Conservation (phyloP, 1,140 invertebrate genomes). For the Augochlora pura region DNA sequence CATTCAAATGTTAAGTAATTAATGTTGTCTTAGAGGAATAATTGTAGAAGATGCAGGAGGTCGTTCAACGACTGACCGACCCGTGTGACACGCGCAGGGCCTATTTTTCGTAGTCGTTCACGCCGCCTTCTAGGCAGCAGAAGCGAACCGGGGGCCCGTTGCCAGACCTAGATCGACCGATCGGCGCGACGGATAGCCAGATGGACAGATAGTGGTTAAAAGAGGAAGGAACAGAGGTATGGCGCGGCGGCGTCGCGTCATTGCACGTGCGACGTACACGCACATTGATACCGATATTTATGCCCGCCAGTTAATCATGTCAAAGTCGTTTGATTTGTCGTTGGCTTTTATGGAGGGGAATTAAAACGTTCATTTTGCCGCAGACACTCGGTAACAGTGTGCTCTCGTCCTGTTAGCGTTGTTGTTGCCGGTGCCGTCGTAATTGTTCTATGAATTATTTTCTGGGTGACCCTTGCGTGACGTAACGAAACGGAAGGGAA, state of each 20-base stretch:
- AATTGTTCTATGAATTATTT: slow-evolving; percentile 75
- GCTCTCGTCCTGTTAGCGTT: slow-evolving; percentile 55
- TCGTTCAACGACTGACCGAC: background rate
- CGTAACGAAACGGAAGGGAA: slow-evolving; percentile 44
- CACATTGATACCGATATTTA: slow-evolving; percentile 80
- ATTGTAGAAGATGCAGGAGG: background rate
- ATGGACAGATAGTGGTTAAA: slow-evolving; percentile 33
- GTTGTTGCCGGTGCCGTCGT: slow-evolving; percentile 51
- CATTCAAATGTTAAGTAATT: no score
- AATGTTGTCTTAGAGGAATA: no score
- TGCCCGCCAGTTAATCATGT: slow-evolving; percentile 80
- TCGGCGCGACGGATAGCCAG: background rate
- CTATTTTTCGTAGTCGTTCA: no score
- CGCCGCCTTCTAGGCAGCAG: background rate
- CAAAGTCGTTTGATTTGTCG: slow-evolving; percentile 80
- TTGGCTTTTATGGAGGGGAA: slow-evolving; percentile 80
- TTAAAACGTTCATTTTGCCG: slow-evolving; percentile 81
- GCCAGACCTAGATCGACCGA: background rate
- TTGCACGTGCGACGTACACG: slow-evolving; percentile 75
- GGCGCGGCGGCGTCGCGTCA: slow-evolving; percentile 75
- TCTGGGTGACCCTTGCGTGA: slow-evolving; percentile 67
- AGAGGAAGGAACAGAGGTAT: slow-evolving; percentile 52
- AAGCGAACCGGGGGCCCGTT: background rate
- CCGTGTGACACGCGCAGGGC: background rate
- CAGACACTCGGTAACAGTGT: slow-evolving; percentile 78